phyloP scores from a whole-genome alignment of 1,140 invertebrate genomes.

The Drosophila arizonae region DNA sequence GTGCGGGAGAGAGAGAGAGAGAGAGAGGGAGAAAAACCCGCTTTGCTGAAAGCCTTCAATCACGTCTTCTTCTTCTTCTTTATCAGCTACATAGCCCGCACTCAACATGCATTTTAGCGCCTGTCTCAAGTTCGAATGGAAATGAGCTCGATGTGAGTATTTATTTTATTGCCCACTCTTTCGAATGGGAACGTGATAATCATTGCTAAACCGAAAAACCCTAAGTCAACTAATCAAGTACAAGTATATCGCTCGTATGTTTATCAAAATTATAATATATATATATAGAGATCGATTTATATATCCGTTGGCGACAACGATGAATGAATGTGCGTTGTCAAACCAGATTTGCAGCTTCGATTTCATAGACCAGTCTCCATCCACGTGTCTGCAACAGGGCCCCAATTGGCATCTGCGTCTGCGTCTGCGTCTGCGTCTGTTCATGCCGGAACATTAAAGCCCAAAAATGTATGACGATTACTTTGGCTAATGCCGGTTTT shows the following conservation, averaged over 20 bases:
- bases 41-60: constrained; percentile 60
- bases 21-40: constrained; percentile 41
- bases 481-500: constrained; percentile 66
- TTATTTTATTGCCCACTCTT: constrained; percentile 54
- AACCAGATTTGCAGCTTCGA: constrained; percentile 45
- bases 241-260: background rate
- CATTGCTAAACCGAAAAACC: constrained; percentile 53
- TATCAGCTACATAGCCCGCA: constrained; percentile 32
- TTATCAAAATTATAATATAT: background rate
- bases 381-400: constrained; percentile 47
- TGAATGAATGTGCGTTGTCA: constrained; percentile 63
- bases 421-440: constrained; percentile 29
- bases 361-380: constrained; percentile 46
- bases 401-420: constrained; percentile 24
- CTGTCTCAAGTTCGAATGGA: constrained; percentile 76
- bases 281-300: background rate
- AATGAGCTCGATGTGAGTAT: constrained; percentile 48
- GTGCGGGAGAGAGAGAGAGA: constrained; percentile 10
- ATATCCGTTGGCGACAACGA: constrained; percentile 19
- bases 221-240: constrained; percentile 17
- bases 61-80: constrained; percentile 36
- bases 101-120: constrained; percentile 72
- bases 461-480: constrained; percentile 74
- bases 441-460: constrained; percentile 67
- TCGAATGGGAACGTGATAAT: constrained; percentile 66